These are phyloP conservation scores for Hoplostethus atlanticus DNA, from an alignment of 2,797 vertebrate species.

Conservation along the genomic window DNA sequence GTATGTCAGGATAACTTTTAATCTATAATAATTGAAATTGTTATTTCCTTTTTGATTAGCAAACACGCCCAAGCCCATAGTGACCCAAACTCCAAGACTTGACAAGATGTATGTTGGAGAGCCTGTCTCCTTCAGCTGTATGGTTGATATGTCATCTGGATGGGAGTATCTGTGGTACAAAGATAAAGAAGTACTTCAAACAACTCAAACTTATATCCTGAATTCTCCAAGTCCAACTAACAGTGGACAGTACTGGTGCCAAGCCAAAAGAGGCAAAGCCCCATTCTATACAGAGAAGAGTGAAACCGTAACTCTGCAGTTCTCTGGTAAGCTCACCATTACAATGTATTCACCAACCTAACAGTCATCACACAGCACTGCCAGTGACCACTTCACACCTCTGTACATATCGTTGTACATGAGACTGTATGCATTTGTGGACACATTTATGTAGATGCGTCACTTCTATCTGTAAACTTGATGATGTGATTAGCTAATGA, in stretches of 20 bases:
- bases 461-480: too few species aligned
- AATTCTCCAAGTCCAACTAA: not conserved
- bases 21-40: not conserved
- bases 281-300: constrained; percentile 27
- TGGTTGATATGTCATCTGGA: fast-evolving
- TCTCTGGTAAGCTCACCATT: constrained; percentile 54
- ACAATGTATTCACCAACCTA: not conserved
- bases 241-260: constrained; percentile 62
- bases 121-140: constrained; percentile 49
- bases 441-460: too few species aligned
- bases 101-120: constrained; percentile 48
- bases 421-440: too few species aligned
- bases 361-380: too few species aligned
- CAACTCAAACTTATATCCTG: not conserved
- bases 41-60: constrained; percentile 26
- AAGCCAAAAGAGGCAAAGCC: constrained; percentile 41
- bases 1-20: not conserved
- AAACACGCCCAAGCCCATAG: constrained; percentile 8
- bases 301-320: constrained; percentile 18
- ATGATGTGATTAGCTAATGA: too few species aligned
- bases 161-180: constrained; percentile 68
- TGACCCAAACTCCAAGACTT: not conserved
- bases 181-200: not conserved
- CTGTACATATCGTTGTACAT: too few species aligned
- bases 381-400: too few species aligned